A percentile compares a stretch with the other conserved stretches of the same genome.
Conservation (phyloP, 30 jellyfish, hydroid and myxozoan species). For the Mastigias papua region DNA sequence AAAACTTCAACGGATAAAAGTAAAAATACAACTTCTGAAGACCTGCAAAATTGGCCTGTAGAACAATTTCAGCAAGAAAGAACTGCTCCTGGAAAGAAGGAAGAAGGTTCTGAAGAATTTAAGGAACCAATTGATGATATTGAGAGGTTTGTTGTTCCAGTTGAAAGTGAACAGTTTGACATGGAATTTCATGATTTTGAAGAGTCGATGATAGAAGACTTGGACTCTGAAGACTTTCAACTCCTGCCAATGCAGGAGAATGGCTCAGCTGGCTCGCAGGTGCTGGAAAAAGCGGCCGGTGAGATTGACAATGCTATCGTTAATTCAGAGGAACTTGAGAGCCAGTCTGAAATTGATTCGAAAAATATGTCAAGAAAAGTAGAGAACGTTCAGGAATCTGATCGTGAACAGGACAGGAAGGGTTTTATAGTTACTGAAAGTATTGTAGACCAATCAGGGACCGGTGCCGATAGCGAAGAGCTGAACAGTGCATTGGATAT, state of each 20-base stretch:
- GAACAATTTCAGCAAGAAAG: background rate
- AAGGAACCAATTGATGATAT: background rate
- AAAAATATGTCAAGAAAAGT: background rate
- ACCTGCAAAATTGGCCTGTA: background rate
- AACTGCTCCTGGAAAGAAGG: too few relatives aligned
- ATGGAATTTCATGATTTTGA: slow-evolving; percentile 75
- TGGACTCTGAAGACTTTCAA: slow-evolving; percentile 67
- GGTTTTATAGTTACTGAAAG: background rate
- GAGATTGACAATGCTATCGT: background rate
- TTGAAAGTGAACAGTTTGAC: slow-evolving; percentile 46
- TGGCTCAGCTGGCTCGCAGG: background rate
- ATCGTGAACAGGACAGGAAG: background rate
- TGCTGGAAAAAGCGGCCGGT: background rate
- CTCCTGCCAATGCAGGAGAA: slow-evolving; percentile 13
- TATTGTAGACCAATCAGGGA: background rate
- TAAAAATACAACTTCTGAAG: background rate
- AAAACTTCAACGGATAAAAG: background rate
- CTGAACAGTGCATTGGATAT: background rate
- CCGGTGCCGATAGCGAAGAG: background rate
- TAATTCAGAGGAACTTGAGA: background rate
- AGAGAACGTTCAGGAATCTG: background rate
- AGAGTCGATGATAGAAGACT: slow-evolving; percentile 64
- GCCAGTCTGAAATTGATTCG: background rate
- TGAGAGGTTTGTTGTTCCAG: background rate
- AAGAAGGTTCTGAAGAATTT: background rate